A percentile compares a stretch with the other conserved stretches of the same genome.
Evolutionary conservation across 2,113 vertebrate genomes (phyloP).

Genomic region (human (Homo sapiens)): GRCh38 chr3:77301001-77301500

Average conservation of each 20-base stretch:
- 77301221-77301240: background rate
- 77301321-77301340: background rate
- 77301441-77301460: background rate
- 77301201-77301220: background rate
- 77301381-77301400: background rate
- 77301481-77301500: background rate
- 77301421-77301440: background rate
- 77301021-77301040: too few relatives aligned
- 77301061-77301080: too few relatives aligned
- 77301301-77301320: background rate
- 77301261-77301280: background rate
- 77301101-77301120: too few relatives aligned
- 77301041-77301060: too few relatives aligned
- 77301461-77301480: background rate
- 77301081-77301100: too few relatives aligned
- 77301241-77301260: background rate
- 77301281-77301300: background rate
- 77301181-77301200: background rate
- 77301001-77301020: too few relatives aligned
- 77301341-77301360: background rate
- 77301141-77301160: too few relatives aligned
- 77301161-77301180: too few relatives aligned
- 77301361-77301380: background rate
- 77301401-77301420: background rate
- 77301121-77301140: too few relatives aligned